A percentile compares a stretch with the other conserved stretches of the same genome.
Evolutionary conservation across 2,113 vertebrate species (phyloP).

Genomic region (Turdus rufiventris): DNA sequence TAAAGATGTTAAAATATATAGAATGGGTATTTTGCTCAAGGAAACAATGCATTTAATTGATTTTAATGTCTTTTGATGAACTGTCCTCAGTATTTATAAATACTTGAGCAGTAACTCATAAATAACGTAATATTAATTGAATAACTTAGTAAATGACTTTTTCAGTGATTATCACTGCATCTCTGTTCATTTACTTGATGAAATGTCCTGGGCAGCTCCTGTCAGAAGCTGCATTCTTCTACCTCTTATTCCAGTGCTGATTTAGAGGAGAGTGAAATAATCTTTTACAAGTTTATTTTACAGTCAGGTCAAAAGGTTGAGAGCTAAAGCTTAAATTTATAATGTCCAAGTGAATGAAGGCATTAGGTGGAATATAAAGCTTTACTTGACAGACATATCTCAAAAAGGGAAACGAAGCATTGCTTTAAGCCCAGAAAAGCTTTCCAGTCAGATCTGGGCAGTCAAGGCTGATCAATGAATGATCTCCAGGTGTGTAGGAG

Average conservation of each 20-base stretch:
- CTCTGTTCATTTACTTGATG: background rate
- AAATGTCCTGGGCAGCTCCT: background rate
- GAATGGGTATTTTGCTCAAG: background rate
- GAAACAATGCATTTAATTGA: background rate
- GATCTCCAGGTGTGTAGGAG: background rate
- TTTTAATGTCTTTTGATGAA: background rate
- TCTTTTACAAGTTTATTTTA: conserved; percentile 34
- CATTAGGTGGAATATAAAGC: background rate
- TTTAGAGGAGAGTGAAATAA: background rate
- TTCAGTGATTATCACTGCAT: background rate
- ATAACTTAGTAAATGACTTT: background rate
- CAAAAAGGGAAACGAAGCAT: background rate
- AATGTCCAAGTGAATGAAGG: background rate
- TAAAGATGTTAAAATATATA: background rate
- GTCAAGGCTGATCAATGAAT: background rate
- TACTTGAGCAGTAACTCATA: background rate
- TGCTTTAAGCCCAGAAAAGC: background rate
- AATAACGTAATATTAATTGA: background rate
- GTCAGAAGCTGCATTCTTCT: background rate
- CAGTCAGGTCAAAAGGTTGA: background rate
- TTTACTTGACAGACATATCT: background rate
- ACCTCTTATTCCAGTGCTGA: background rate
- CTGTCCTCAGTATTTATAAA: background rate
- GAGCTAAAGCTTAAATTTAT: background rate
- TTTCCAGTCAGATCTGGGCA: background rate